Conservation (phyloP, 2,797 vertebrate genomes). For the Sebastiscus tertius region DNA sequence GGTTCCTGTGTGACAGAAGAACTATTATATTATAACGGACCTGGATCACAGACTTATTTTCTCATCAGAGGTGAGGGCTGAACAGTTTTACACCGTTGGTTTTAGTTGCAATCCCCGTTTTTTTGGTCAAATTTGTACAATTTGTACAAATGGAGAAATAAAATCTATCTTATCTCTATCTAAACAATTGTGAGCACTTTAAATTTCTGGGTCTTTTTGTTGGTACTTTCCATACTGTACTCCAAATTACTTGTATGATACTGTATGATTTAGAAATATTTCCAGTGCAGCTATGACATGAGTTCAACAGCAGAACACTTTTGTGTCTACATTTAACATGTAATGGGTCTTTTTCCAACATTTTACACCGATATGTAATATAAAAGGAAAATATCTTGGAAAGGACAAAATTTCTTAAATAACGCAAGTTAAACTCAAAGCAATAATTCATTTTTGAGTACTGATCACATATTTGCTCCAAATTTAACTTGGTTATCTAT, state of each 20-base stretch:
- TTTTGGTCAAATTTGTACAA: not conserved
- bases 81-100: not conserved
- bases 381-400: not conserved
- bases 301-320: too few species aligned
- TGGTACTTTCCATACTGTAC: not conserved
- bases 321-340: not conserved
- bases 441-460: not conserved
- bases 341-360: not conserved
- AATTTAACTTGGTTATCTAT: not conserved
- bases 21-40: constrained; percentile 57
- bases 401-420: not conserved
- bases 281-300: not conserved
- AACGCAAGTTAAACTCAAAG: not conserved
- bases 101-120: constrained; percentile 11
- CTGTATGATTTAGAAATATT: not conserved
- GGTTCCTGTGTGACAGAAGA: constrained; percentile 47
- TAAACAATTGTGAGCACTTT: not conserved
- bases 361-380: not conserved
- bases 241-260: not conserved
- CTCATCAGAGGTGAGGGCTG: constrained; percentile 24
- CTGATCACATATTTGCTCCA: too few species aligned
- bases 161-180: not conserved
- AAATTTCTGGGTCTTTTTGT: not conserved
- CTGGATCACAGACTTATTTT: constrained; percentile 34
- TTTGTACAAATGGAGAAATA: not conserved